Evolutionary conservation across 2,113 vertebrate species (phyloP).

Genomic region (Lota lota): DNA sequence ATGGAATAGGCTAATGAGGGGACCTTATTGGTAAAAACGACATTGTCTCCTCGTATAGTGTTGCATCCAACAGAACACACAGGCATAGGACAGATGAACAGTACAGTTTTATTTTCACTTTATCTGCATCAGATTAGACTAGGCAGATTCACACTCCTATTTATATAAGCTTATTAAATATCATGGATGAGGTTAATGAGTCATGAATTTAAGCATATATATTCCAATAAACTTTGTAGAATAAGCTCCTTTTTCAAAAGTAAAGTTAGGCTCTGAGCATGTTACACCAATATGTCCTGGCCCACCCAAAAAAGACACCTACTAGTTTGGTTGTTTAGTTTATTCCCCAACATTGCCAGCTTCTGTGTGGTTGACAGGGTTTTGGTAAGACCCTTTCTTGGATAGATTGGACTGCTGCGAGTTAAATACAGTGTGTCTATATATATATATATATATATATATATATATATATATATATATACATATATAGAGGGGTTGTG

Average conservation of each 20-base stretch:
- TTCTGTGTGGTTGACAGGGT: slow-evolving; percentile 50
- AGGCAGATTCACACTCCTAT: neutral
- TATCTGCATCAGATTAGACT: neutral
- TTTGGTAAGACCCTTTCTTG: slow-evolving; percentile 70
- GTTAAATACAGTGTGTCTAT: slow-evolving; percentile 25
- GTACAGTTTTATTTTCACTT: neutral
- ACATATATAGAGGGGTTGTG: slow-evolving; percentile 51
- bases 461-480: too few relatives aligned
- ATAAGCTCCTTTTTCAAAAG: neutral
- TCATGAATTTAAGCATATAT: neutral
- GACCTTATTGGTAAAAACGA: slow-evolving; percentile 31
- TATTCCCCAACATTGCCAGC: slow-evolving; percentile 27
- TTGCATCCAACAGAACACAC: slow-evolving; percentile 22
- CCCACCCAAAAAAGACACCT: slow-evolving; percentile 9
- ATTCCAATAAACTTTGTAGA: neutral
- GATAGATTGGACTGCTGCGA: slow-evolving; percentile 38
- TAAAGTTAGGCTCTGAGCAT: neutral
- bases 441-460: too few relatives aligned
- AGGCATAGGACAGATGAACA: slow-evolving; percentile 14
- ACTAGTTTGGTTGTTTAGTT: neutral
- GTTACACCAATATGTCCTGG: neutral
- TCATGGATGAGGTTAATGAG: neutral
- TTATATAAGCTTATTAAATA: neutral
- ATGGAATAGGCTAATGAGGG: slow-evolving; percentile 59
- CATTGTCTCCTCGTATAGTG: slow-evolving; percentile 34